Conservation (phyloP, 1,140 invertebrate genomes). For the Caenorhabditis remanei region DNA sequence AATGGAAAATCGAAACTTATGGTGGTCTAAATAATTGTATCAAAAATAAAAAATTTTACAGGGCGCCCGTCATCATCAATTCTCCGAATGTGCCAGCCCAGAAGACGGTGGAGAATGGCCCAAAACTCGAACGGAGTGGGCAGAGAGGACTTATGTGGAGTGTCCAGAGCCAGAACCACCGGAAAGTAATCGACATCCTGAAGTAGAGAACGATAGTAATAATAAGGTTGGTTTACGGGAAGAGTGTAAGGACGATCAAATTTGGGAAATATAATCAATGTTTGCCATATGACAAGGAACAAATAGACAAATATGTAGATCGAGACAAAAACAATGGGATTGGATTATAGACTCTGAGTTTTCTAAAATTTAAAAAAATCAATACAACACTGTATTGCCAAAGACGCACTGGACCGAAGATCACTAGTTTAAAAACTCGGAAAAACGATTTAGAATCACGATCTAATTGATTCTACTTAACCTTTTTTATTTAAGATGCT, state of each 20-base stretch:
- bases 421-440: background rate
- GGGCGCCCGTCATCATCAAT: constrained; percentile 58
- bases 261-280: too few species aligned
- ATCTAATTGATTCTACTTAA: background rate
- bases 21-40: too few species aligned
- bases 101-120: constrained; percentile 52
- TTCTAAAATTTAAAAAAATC: background rate
- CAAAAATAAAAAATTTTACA: constrained; percentile 8
- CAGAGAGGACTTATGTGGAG: constrained; percentile 70
- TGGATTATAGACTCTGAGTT: background rate
- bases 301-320: background rate
- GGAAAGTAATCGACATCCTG: constrained; percentile 50
- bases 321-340: background rate
- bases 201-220: constrained; percentile 61
- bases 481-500: constrained; percentile 54
- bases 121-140: constrained; percentile 62
- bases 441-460: background rate
- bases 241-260: too few species aligned
- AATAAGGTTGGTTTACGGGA: constrained; percentile 58
- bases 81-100: constrained; percentile 59
- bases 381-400: too few species aligned
- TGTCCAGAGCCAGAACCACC: constrained; percentile 71
- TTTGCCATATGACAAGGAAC: background rate
- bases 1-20: too few species aligned
- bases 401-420: too few species aligned